Base-by-base conservation (phyloP, 2,888 invertebrate genomes). In the Antheraea yamamai region DNA sequence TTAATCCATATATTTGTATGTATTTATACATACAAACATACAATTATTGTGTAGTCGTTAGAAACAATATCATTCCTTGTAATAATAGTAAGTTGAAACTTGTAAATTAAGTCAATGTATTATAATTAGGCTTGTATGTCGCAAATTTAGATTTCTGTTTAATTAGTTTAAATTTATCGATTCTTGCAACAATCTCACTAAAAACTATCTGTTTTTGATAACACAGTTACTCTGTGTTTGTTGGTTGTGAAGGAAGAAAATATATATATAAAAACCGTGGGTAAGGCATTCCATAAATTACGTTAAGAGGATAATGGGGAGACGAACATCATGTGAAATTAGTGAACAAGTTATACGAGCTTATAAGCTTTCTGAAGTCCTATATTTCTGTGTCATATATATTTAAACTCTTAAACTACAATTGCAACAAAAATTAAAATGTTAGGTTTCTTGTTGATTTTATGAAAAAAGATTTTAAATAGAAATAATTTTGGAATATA, bases 31-130 rank as follows among this genome's bases (percentile, higher is more conserved):
- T 68, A 39, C n/a, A 6, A 73, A 81, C 73, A 14, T 68, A 39
- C n/a, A 6, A 73, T 47, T 79, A 75, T 80, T 82, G 78, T 83
- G 85, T 81, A 78, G 86, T 86, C 88, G 78, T 82, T 85, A 87
- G 82, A 81, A 81, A 79, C 82, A 85, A 83, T 87, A 88, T 84
- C 92, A 91, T 92, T 92, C 92, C 92, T 88, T 89, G n/a, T 70
- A 70, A 70, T 70, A 82, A 79, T 78, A 81, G 81, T 89, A 89
- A 91, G 90, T 85, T 85, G 83, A 85, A 86, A 85, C 82, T 47
- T 88, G 85, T 91, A 89, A 82, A 88, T 88, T 88, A 92, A 91
- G 90, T 83, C 87, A 87, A 86, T 86, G 84, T 83, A 66, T 30
- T 83, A 80, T 83, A 84, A 82, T 85, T 81, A 83, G 83, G 80